Evolutionary conservation across 2,113 vertebrate genomes (phyloP), one percentile per base, ranked within the genome.

Genomic region (Hipposideros armiger): DNA sequence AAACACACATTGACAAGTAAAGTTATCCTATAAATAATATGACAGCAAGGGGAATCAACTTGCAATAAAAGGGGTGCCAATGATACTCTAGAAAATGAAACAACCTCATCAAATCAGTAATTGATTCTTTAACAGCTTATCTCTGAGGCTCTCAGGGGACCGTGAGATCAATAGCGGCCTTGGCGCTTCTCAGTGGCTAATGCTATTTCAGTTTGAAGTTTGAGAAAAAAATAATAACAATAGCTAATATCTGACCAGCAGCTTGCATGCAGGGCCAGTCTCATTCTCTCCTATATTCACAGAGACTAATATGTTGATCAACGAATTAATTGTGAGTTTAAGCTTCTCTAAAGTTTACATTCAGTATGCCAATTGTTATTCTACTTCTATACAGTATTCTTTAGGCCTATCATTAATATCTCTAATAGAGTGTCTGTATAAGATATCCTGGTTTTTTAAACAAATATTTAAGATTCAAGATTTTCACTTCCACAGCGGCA

Each of bases 31-130:
- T 60, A 81, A 74, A 72, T 85, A 94, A 92, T 58, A 7, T 60
- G 28, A 50, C 5, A 87, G 15, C 30, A 95, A 85, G 19, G 14
- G 22, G 2, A 87, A 90, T 52, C 66, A 87, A n/a, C 30, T 86
- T 96, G 24, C 11, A 93, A 78, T 89, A 77, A 66, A 93, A 67
- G 90, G 69, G 32, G 16, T 82, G 7, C 11, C 42, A 52, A 11
- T 62, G 50, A 80, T 30, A 76, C 82, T n/a, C 26, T 89, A 84
- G 36, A 83, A 94, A 87, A 77, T 86, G 9, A 90, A 64, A 81
- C 56, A 70, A 42, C 2, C 30, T 19, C 66, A 95, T 78, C 36
- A 91, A 58, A 76, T 76, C n/a, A 91, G 56, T 47, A 82, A 78
- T 3, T 66, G 14, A 66, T 50, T 85, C 76, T 24, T 86, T 80